Conservation (phyloP, 2,113 vertebrate genomes). For the Laterallus jamaicensis region DNA sequence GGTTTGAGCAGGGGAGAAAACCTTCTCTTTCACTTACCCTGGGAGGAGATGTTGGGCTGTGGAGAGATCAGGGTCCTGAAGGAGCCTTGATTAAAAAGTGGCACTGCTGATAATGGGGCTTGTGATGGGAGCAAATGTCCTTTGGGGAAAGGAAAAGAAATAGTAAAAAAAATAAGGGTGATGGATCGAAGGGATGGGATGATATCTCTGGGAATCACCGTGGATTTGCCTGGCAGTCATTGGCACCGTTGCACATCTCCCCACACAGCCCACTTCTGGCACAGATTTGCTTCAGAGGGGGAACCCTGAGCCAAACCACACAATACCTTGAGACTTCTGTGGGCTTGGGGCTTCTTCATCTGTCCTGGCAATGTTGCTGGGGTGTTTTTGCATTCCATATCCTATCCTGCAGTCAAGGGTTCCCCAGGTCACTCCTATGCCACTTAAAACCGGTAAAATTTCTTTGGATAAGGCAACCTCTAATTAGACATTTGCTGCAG, state of each 20-base stretch:
- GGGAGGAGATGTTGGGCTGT: neutral
- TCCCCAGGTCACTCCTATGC: neutral
- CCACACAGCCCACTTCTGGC: neutral
- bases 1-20: neutral
- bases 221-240: neutral
- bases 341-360: neutral
- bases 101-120: neutral
- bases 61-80: neutral
- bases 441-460: neutral
- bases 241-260: neutral
- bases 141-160: neutral
- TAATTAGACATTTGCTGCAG: neutral
- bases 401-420: neutral
- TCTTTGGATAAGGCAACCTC: neutral
- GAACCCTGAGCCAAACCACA: neutral
- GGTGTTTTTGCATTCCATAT: neutral
- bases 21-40: neutral
- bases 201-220: neutral
- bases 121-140: neutral
- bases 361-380: neutral
- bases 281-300: neutral
- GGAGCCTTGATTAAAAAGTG: neutral
- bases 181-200: neutral
- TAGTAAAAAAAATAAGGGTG: too few species aligned
- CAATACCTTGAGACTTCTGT: fast-evolving